Evolutionary conservation across 2,888 invertebrate species (phyloP), one percentile per base, ranked within the genome.

Genomic region (Rhagophthalmus giganteus): DNA sequence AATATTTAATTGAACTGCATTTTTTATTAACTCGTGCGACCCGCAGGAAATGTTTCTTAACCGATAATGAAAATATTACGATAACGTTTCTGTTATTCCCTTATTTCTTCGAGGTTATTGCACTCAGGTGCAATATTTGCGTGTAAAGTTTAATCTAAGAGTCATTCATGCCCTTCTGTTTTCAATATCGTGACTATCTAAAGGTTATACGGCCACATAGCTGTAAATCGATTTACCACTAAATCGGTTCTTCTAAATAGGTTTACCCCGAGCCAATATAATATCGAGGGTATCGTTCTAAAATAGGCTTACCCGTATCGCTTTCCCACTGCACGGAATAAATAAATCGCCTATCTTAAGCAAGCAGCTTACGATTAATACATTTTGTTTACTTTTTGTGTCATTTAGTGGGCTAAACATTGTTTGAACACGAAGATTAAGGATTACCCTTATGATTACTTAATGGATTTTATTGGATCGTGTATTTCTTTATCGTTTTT

Each of bases 191-290:
- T 52, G 40, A 40, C 47, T 52, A 34, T 41, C 40, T 25, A 52
- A 52, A 40, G 46, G 52, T 46, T 51, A 44, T 51, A 28, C 35
- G 31, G 9, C 33, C 45, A 51, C 33, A 33, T 45, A 45, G 45
- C 46, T 47, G 47, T 52, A 52, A 52, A 52, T 52, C 46, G 52
- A 52, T 52, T 52, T 47, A 46, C 31, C 46, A 47, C 46, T 41
- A 50, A 52, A 52, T 41, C 41, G 46, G 46, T 52, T 52, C 26
- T 30, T 40, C 35, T 40, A 46, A 52, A 52, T 46, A 47, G 42
- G 46, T 47, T 52, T 52, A 41, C 46, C 31, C 38, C 26, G 31
- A 39, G 34, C 46, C 35, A 35, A 34, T 40, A 33, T 48, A 46
- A 35, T 46, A 46, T 46, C 20, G 40, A 33, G 26, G 30, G 48